Evolutionary conservation across 2,888 invertebrate genomes (phyloP), one percentile per base, ranked within the genome.

Genomic region (Alitta virens): DNA sequence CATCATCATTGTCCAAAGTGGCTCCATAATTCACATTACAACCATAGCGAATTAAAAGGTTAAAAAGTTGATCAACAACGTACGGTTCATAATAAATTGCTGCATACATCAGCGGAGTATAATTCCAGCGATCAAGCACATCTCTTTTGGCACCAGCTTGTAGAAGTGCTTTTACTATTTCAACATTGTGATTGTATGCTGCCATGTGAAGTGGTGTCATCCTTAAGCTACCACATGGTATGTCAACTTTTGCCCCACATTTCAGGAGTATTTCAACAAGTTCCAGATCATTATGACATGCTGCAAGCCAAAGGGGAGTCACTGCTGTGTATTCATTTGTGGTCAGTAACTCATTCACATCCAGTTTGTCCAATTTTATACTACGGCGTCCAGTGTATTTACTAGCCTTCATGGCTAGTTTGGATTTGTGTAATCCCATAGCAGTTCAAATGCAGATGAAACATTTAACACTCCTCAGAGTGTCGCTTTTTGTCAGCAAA

Each of bases 61-160:
- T 38, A 46, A 63, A 58, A 1, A 66, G 18, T 16, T 57, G 9
- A 21, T 54, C 27, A 2, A 64, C 66, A 18, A 51, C 27, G 21
- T 26, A 55, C 5, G 66, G 50, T 2, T 66, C 63, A 23, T 55
- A 49, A 40, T 62, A 54, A 2, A 66, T 64, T 1, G 89, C 85
- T 5, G 93, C 91, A 67, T 88, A 82, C 88, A 91, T 90, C 54
- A 93, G 83, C 1, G 94, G 91, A 1, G 93, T 92, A 69, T 89
- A 87, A 78, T 89, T 85, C 63, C 87, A 87, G 65, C 84, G 85
- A 83, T 94, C 93, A 68, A 88, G 83, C 18, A 86, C 85, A 80
- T 94, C 89, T 9, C 91, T 82, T 66, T 86, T 85, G 9, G 89
- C 88, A 56, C 89, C 89, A 16, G 88, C 87, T 81, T 86, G 85